Evolutionary conservation across 2,888 invertebrate species (phyloP).

Genomic region (Noctua janthina): DNA sequence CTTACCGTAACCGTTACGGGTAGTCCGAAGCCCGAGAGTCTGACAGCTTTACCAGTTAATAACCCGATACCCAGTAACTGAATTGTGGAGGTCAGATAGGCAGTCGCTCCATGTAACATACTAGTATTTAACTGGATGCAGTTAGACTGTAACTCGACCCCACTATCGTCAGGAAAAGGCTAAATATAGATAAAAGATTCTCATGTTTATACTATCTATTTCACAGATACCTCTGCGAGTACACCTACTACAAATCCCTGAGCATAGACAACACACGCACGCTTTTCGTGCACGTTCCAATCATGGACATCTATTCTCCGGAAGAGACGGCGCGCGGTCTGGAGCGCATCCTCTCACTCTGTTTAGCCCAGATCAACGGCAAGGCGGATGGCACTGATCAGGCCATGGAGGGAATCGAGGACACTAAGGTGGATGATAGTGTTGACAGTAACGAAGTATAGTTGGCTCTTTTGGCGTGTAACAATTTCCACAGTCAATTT

Average conservation of each 20-base stretch:
- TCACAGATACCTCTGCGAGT: conserved; percentile 94
- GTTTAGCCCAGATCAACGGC: conserved; percentile 78
- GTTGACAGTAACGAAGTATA: conserved; percentile 14
- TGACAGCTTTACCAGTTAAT: neutral
- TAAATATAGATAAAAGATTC: neutral
- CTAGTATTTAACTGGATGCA: neutral
- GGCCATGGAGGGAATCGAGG: conserved; percentile 65
- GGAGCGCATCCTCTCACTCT: conserved; percentile 79
- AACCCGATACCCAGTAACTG: neutral
- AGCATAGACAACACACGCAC: conserved; percentile 90
- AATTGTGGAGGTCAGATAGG: neutral
- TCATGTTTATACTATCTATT: conserved; percentile 54
- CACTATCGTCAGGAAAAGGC: neutral
- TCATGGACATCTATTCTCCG: conserved; percentile 86
- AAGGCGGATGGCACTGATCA: conserved; percentile 53
- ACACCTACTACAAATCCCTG: conserved; percentile 94
- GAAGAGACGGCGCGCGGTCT: conserved; percentile 79
- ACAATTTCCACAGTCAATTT: neutral
- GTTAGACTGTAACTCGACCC: neutral
- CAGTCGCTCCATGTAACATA: neutral
- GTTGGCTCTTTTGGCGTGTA: neutral
- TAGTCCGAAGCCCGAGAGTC: neutral
- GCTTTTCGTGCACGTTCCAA: conserved; percentile 95
- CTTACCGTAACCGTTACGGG: neutral
- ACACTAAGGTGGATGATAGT: conserved; percentile 31